Base-by-base conservation (phyloP, 2,888 invertebrate genomes). In the Tachina fera region DNA sequence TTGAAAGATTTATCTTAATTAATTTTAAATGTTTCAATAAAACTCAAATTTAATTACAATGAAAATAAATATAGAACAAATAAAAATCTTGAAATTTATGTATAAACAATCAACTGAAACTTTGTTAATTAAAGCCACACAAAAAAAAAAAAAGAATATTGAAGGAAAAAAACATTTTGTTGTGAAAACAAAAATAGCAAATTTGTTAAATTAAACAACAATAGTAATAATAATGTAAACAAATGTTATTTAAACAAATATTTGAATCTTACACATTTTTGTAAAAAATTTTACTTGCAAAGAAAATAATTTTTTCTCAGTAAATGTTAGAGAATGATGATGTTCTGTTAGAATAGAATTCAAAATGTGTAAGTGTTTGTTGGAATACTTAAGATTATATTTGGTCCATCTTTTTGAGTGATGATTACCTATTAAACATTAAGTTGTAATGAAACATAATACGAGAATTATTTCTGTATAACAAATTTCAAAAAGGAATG, bases 21-120 rank as follows among this genome's bases (percentile, higher is more conserved):
- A 58, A 83, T n/a, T 74, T 83, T 60, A 74, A 83, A 83, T 77
- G 58, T 68, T 74, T 70, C 78, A 70, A 75, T 74, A 83, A 79
- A 74, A 78, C 47, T 68, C 19, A 61, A 43, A 56, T 75, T 79
- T 58, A 79, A 83, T 83, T 78, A 47, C 61, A 39, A 41, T 61
- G 51, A 63, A 75, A 70, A 60, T 22, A 77, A 67, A 58, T 41
- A 51, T 6, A 77, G 60, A 68, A 3, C 3, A 22, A 49, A 72
- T 39, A 58, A 49, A 77, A 58, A 71, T 47, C 39, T 49, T 16
- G 41, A 70, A 75, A 75, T 72, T 10, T 68, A 56, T n/a, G n/a
- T n/a, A n/a, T 77, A 82, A 82, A 77, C 65, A 65, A 41, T 39
- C n/a, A 43, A 14, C 31, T 16, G 13, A 47, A 76, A 31, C 39